Base-by-base conservation (phyloP, 2,888 invertebrate genomes). In the Drosophila tripunctata region DNA sequence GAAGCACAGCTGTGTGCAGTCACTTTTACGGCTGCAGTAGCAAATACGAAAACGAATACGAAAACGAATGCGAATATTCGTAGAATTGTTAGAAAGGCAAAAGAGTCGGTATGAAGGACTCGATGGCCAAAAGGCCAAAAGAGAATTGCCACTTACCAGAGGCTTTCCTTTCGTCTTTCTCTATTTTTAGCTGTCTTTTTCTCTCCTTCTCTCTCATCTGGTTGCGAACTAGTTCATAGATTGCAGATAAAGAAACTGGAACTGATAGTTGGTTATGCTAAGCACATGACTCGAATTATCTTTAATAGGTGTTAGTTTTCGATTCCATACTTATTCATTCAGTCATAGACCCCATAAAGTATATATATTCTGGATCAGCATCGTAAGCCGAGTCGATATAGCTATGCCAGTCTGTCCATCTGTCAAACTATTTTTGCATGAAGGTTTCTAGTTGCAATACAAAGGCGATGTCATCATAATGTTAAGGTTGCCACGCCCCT, bases 1-100 rank as follows among this genome's bases (percentile, higher is more conserved):
- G 83, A 84, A 84, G 81, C 87, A 86, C 83, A 84, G 81, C 83
- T 84, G 83, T 86, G 83, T 87, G 88, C 88, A 84, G 84, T 84
- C 81, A 86, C 84, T 88, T 84, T 84, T 84, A 84, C 84, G 86
- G 78, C 88, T 86, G 84, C 83, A 87, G 72, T 72, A 61, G 72
- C 40, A 50, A 65, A 75, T 56, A 43, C 43, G 43, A 27, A 15
- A 15, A n/a, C n/a, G 27, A 27, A 27, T 27, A 27, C 27, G 27
- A 3, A 27, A 27, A 27, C 27, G 27, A 27, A 27, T 27, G 76
- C 43, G 43, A 27, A 15, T 24, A 17, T 10, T 43, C 43, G 15
- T n/a, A 19, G 67, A 51, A 67, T 31, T 58, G 73, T 60, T 52
- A 60, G 27, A 41, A n/a, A 73, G 74, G 60, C 69, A 40, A 67